Percentiles rank a stretch among this genome's conserved stretches.
Conservation (phyloP, 35 echinoderm and acorn worm genomes). For the Hemicentrotus pulcherrimus region DNA sequence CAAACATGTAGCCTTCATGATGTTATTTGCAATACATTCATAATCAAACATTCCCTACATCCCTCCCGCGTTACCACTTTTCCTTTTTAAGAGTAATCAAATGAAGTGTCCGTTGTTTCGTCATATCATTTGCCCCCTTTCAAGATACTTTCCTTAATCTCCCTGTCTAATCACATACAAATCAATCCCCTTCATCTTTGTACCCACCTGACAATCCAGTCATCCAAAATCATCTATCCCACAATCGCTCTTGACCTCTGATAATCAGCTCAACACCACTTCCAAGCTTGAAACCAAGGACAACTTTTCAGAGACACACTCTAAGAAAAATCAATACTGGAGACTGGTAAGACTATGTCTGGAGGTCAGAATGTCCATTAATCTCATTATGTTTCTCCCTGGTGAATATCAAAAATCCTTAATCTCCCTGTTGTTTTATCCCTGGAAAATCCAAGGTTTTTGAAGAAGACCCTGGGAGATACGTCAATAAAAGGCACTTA, state of each 20-base stretch:
- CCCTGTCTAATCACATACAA: neutral
- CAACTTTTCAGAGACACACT: neutral
- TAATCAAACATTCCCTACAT: too few species aligned
- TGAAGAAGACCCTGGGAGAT: neutral
- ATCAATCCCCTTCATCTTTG: neutral
- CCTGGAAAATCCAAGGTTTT: neutral
- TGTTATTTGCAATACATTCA: too few species aligned
- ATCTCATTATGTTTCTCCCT: slow-evolving; percentile 3
- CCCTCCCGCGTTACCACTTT: too few species aligned
- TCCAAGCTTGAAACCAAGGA: neutral
- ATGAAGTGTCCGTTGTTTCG: too few species aligned
- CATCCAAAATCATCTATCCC: neutral
- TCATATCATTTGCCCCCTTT: neutral
- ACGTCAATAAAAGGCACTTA: neutral
- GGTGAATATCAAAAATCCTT: neutral
- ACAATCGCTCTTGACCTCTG: neutral
- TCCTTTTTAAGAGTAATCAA: too few species aligned
- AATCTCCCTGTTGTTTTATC: slow-evolving; percentile 10
- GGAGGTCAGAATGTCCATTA: slow-evolving; percentile 37
- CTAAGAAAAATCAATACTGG: neutral
- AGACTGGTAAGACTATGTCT: neutral
- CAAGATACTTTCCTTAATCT: neutral
- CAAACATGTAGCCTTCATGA: too few species aligned
- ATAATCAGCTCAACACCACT: neutral
- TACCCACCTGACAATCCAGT: neutral